Conservation (phyloP, 2,888 invertebrate species). For the Carabus problematicus region DNA sequence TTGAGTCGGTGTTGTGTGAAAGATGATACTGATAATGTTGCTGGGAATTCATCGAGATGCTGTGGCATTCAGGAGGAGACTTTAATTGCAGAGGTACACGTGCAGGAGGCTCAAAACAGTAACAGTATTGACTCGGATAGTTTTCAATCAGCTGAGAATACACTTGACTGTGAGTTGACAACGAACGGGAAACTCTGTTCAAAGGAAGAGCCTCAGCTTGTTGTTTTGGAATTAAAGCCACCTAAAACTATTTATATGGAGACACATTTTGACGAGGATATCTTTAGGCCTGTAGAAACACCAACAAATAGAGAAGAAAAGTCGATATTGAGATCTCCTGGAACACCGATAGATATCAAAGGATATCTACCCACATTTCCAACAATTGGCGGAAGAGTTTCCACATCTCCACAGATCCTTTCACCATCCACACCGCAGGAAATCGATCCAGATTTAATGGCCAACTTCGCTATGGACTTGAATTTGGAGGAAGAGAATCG, state of each 20-base stretch:
- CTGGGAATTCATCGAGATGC: conserved; percentile 46
- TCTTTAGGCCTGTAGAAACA: conserved; percentile 32
- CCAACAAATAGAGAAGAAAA: conserved; percentile 17
- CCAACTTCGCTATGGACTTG: conserved; percentile 59
- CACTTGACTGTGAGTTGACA: conserved; percentile 58
- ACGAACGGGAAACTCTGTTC: conserved; percentile 49
- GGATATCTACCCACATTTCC: conserved; percentile 40
- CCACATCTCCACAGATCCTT: conserved; percentile 43
- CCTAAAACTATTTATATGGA: conserved; percentile 52
- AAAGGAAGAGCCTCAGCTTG: not conserved
- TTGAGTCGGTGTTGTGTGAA: conserved; percentile 50
- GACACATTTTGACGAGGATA: conserved; percentile 55
- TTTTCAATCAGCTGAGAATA: conserved; percentile 66
- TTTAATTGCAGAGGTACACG: conserved; percentile 34
- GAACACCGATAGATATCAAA: conserved; percentile 41
- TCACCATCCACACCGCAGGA: conserved; percentile 52
- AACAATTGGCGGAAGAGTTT: conserved; percentile 21
- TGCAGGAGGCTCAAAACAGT: conserved; percentile 36
- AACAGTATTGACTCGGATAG: conserved; percentile 53
- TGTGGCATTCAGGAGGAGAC: conserved; percentile 51
- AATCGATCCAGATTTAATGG: conserved; percentile 57
- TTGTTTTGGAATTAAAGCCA: conserved; percentile 46
- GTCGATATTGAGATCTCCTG: conserved; percentile 31
- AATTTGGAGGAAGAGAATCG: conserved; percentile 57
- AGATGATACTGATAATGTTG: conserved; percentile 47